Conservation (phyloP, 2,113 vertebrate species). For the Notarius lentiginosus region DNA sequence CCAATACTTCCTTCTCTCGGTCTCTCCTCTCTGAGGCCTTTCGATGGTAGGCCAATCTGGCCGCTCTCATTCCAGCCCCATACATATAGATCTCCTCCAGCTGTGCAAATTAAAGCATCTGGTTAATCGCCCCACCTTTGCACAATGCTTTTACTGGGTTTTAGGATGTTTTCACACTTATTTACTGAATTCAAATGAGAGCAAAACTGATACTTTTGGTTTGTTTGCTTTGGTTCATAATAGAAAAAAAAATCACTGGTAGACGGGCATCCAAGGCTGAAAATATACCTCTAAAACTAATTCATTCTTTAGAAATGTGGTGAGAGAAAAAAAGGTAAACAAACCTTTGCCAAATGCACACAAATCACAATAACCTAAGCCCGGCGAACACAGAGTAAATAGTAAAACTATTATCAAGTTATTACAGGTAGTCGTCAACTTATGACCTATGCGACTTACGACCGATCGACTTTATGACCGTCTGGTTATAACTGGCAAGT, state of each 20-base stretch:
- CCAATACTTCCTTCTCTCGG: conserved; percentile 22
- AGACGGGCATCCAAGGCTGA: neutral
- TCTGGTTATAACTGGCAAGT: no score
- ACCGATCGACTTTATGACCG: no score
- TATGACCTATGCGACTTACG: no score
- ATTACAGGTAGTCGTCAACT: no score
- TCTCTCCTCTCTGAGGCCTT: conserved; percentile 55
- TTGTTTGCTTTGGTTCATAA: neutral
- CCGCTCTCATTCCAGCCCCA: conserved; percentile 98
- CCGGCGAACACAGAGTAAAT: neutral
- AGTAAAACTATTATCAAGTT: no score
- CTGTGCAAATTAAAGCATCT: conserved; percentile 62
- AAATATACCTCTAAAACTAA: neutral
- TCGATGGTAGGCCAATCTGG: conserved; percentile 87
- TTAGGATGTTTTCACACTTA: neutral
- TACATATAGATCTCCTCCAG: conserved; percentile 83
- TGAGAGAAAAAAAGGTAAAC: neutral
- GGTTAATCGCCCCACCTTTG: neutral
- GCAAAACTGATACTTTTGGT: neutral
- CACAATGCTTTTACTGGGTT: neutral
- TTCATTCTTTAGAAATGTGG: neutral
- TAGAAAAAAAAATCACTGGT: neutral
- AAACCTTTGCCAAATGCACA: neutral
- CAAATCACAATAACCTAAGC: neutral
- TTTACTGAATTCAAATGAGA: neutral